These are phyloP conservation scores for Rhyacichthys aspro DNA, from an alignment of 2,797 vertebrate species.

Conservation along the genomic window DNA sequence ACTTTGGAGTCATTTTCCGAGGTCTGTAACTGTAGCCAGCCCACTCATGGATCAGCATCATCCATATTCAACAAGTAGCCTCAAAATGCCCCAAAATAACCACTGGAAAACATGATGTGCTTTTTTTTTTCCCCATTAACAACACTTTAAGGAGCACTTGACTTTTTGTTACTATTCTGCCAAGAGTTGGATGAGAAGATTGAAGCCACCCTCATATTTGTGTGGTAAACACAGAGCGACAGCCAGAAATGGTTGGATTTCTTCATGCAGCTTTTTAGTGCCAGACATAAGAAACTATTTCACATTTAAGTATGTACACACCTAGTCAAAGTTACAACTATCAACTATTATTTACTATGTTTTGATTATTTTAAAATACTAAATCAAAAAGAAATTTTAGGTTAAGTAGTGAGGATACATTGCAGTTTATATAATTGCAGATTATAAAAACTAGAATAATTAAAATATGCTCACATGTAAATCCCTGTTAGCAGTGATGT, in stretches of 20 bases:
- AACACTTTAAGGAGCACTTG: background rate
- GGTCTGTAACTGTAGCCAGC: constrained; percentile 30
- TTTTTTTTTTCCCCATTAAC: background rate
- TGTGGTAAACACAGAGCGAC: constrained; percentile 9
- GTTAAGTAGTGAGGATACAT: no score
- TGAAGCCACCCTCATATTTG: constrained; percentile 11
- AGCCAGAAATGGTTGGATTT: constrained; percentile 13
- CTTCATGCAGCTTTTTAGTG: constrained; percentile 4
- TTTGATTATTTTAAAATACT: no score
- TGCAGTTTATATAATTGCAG: no score
- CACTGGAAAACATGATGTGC: constrained; percentile 1
- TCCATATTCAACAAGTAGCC: constrained; percentile 34
- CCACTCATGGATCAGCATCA: constrained; percentile 28
- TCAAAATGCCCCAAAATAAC: constrained; percentile 5
- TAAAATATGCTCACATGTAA: no score
- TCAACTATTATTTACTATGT: background rate
- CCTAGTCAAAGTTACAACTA: background rate
- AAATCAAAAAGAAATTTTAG: no score
- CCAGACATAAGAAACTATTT: constrained; percentile 10
- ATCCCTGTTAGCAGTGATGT: background rate
- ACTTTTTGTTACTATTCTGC: constrained; percentile 5
- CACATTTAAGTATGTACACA: constrained; percentile 1
- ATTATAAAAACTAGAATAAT: no score
- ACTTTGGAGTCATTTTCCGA: constrained; percentile 48
- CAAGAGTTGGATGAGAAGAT: constrained; percentile 6